These are phyloP conservation scores for Xiphorhynchus erythropygius DNA, from an alignment of 2,797 vertebrate genomes.

Conservation along the genomic window DNA sequence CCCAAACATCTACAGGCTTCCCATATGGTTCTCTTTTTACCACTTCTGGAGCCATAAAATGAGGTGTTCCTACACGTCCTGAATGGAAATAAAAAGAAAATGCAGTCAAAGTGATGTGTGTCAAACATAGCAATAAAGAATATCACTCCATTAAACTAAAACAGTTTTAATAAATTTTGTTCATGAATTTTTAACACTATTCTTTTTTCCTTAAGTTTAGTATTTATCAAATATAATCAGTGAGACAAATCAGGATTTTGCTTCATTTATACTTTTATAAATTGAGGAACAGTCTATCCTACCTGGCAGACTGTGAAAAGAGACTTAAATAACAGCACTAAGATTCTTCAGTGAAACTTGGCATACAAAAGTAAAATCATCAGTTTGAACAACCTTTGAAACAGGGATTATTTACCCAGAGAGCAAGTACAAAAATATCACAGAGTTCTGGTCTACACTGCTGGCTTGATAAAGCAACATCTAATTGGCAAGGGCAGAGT, in stretches of 20 bases:
- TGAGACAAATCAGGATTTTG: not conserved
- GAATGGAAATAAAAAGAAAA: conserved; percentile 51
- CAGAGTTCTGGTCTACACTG: not conserved
- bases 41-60: conserved; percentile 98
- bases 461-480: not conserved
- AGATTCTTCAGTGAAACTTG: not conserved
- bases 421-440: not conserved
- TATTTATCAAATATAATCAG: not conserved
- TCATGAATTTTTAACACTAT: not conserved
- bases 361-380: not conserved
- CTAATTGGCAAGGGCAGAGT: not conserved
- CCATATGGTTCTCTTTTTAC: conserved; percentile 98
- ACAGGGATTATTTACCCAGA: not conserved
- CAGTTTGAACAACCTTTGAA: not conserved
- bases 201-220: not conserved
- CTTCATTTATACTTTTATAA: not conserved
- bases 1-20: conserved; percentile 98
- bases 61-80: conserved; percentile 96
- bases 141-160: not conserved
- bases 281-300: not conserved
- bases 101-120: not conserved
- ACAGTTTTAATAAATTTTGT: not conserved
- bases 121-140: conserved; percentile 3
- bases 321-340: not conserved
- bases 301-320: not conserved